Conservation (phyloP, 2,888 invertebrate genomes). For the Tribolium freemani region DNA sequence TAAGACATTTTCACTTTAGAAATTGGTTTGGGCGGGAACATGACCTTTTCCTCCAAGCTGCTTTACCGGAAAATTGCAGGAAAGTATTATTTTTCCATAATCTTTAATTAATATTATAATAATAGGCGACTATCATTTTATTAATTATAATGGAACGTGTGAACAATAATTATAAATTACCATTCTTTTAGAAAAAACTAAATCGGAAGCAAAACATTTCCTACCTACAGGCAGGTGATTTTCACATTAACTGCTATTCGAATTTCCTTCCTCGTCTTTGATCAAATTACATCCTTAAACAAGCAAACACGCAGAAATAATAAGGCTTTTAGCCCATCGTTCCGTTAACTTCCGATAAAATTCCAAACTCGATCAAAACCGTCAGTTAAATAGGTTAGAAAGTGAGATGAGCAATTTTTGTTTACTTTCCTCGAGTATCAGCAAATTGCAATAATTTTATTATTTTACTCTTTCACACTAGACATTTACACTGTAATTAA, state of each 20-base stretch:
- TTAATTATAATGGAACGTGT: constrained; percentile 4
- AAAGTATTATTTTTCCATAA: no score
- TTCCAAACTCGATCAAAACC: neutral
- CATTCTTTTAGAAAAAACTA: constrained; percentile 8
- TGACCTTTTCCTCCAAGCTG: neutral
- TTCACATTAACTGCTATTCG: constrained; percentile 8
- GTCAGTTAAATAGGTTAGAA: neutral
- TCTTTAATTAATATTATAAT: neutral
- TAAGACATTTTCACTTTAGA: constrained; percentile 31
- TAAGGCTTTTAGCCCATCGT: neutral
- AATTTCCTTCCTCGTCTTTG: constrained; percentile 22
- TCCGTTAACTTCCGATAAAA: constrained; percentile 8
- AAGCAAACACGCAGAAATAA: constrained; percentile 14
- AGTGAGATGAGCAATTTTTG: constrained; percentile 1
- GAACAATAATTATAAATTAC: neutral
- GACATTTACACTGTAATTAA: constrained; percentile 15
- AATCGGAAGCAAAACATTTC: constrained; percentile 12
- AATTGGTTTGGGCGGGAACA: neutral
- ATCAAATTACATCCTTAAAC: constrained; percentile 16
- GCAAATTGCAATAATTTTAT: neutral
- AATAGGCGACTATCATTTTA: neutral
- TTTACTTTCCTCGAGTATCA: constrained; percentile 6
- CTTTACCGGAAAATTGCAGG: neutral
- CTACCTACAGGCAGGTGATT: constrained; percentile 4
- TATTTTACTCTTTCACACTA: neutral